phyloP scores from a whole-genome alignment of 2,113 vertebrate species.

The Catagonus wagneri region DNA sequence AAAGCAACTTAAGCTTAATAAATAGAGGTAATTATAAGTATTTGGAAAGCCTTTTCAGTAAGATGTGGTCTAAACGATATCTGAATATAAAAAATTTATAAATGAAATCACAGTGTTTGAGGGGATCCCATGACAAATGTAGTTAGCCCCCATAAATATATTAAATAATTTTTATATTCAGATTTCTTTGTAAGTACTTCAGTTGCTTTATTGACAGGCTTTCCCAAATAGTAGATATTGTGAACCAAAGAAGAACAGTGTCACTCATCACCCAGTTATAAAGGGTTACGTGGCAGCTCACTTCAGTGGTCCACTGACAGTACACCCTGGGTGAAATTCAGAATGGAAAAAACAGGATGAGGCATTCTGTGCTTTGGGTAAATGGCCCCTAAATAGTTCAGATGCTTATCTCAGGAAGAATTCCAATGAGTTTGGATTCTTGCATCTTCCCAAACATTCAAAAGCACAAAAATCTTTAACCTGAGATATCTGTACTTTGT shows the following conservation, averaged over 20 bases:
- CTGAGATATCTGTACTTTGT: not conserved
- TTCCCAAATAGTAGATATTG: not conserved
- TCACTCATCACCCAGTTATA: not conserved
- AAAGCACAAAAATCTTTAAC: not conserved
- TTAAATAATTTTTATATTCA: not conserved
- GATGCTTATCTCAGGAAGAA: not conserved
- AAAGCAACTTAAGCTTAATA: too few relatives aligned
- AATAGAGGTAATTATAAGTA: not conserved
- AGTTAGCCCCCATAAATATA: not conserved
- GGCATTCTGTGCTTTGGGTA: not conserved
- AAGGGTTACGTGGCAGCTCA: not conserved
- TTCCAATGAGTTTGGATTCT: not conserved
- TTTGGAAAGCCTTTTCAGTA: not conserved
- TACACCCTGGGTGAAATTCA: not conserved
- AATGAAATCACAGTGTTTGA: not conserved
- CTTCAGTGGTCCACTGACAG: not conserved
- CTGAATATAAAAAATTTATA: not conserved
- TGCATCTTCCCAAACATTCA: not conserved
- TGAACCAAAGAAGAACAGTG: not conserved
- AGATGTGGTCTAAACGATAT: slow-evolving; percentile 4
- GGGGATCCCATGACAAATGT: not conserved
- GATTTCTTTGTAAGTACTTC: slow-evolving; percentile 36
- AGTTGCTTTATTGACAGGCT: not conserved
- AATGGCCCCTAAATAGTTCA: not conserved
- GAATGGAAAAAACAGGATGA: not conserved